Conservation (phyloP, 1,140 invertebrate species). For the Trichonephila clavata region DNA sequence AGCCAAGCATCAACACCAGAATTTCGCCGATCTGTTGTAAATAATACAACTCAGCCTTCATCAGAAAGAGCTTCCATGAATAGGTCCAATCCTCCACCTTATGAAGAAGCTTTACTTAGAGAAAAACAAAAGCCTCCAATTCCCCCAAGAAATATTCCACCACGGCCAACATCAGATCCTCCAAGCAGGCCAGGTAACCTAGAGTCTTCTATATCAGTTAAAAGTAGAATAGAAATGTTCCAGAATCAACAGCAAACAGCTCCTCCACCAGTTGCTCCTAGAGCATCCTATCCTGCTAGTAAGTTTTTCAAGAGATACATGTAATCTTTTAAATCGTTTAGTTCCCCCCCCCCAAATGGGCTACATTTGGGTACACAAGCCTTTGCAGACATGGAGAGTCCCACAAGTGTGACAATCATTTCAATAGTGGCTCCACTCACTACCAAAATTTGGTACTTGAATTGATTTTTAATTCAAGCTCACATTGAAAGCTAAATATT, state of each 20-base stretch:
- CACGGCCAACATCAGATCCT: slow-evolving; percentile 65
- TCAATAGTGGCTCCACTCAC: too few species aligned
- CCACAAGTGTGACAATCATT: too few species aligned
- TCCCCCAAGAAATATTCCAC: slow-evolving; percentile 66
- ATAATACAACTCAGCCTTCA: slow-evolving; percentile 24
- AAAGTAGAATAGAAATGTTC: slow-evolving; percentile 75
- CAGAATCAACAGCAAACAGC: slow-evolving; percentile 65
- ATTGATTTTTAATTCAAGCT: too few species aligned
- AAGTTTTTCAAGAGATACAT: neutral
- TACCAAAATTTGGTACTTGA: too few species aligned
- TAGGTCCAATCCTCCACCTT: slow-evolving; percentile 65
- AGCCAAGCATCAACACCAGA: slow-evolving; percentile 74
- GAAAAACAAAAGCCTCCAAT: slow-evolving; percentile 73
- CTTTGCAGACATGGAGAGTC: too few species aligned
- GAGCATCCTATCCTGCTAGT: slow-evolving; percentile 52
- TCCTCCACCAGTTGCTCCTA: slow-evolving; percentile 49
- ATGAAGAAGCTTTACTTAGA: slow-evolving; percentile 62
- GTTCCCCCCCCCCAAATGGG: too few species aligned
- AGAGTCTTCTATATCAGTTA: slow-evolving; percentile 72
- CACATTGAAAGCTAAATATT: too few species aligned
- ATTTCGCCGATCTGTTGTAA: slow-evolving; percentile 25
- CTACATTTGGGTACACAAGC: too few species aligned
- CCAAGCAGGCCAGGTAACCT: neutral
- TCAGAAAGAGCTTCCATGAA: neutral
- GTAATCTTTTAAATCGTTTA: too few species aligned